These are phyloP conservation scores for Drosophila peninsularis DNA, from an alignment of 2,888 invertebrate genomes.

Conservation along the genomic window DNA sequence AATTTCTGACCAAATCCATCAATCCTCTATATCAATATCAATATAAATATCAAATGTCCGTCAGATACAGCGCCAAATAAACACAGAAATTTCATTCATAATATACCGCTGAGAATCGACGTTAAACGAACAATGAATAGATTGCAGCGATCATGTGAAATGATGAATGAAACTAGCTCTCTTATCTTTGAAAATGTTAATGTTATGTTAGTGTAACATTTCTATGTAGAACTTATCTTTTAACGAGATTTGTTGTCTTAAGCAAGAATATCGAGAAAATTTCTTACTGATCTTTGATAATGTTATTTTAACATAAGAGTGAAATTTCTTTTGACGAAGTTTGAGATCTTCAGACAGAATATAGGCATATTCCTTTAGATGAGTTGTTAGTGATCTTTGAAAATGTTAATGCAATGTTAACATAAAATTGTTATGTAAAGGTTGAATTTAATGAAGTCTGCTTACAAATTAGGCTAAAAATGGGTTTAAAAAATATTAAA, in stretches of 20 bases:
- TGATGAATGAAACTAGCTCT: background rate
- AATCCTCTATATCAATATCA: conserved; percentile 6
- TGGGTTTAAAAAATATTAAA: too few relatives aligned
- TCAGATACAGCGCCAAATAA: background rate
- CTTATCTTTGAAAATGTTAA: background rate
- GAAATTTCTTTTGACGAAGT: too few relatives aligned
- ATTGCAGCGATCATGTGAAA: background rate
- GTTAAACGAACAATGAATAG: background rate
- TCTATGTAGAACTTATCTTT: background rate
- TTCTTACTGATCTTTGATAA: background rate
- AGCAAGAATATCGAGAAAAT: background rate
- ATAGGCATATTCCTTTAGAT: too few relatives aligned
- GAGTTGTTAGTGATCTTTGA: too few relatives aligned
- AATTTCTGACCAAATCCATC: conserved; percentile 12
- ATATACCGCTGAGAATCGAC: background rate
- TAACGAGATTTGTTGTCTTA: background rate
- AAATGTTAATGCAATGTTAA: too few relatives aligned
- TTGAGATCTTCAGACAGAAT: too few relatives aligned
- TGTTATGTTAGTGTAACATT: background rate
- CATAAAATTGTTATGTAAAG: too few relatives aligned
- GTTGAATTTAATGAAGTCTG: too few relatives aligned
- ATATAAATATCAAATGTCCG: conserved; percentile 9
- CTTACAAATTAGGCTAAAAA: too few relatives aligned
- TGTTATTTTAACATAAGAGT: background rate
- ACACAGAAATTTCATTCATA: background rate